phyloP scores from a whole-genome alignment of 2,113 vertebrate genomes.

The Tetrax tetrax region DNA sequence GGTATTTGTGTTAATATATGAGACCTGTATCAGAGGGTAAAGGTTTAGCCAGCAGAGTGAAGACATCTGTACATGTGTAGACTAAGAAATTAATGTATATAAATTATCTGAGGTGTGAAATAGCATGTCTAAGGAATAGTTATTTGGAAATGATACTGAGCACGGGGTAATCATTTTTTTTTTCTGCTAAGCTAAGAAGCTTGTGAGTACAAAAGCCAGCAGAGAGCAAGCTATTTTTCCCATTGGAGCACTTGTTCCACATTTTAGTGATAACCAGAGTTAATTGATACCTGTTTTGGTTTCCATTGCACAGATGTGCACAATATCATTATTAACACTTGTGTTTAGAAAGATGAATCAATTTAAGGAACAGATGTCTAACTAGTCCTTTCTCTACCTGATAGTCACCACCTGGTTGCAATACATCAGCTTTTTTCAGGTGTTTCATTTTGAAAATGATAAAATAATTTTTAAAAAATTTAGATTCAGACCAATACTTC shows the following conservation, averaged over 20 bases:
- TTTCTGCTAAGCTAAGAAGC: neutral
- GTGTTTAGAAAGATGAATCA: neutral
- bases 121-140: neutral
- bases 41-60: neutral
- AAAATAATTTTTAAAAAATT: neutral
- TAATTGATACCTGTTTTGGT: neutral
- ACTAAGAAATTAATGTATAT: neutral
- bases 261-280: neutral
- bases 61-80: rapidly evolving
- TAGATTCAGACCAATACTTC: neutral
- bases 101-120: neutral
- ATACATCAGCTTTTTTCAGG: neutral
- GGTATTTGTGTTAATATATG: neutral
- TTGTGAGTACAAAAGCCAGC: neutral
- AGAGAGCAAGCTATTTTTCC: neutral
- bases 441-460: neutral
- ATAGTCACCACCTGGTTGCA: neutral
- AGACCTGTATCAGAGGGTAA: neutral
- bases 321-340: neutral
- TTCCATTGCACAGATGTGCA: neutral
- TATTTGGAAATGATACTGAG: neutral
- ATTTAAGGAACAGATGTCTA: neutral
- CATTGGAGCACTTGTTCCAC: neutral
- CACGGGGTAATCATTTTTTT: neutral
- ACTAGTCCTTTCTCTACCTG: neutral